Evolutionary conservation across 2,113 vertebrate genomes (phyloP).

Genomic region (Pteropus alecto): DNA sequence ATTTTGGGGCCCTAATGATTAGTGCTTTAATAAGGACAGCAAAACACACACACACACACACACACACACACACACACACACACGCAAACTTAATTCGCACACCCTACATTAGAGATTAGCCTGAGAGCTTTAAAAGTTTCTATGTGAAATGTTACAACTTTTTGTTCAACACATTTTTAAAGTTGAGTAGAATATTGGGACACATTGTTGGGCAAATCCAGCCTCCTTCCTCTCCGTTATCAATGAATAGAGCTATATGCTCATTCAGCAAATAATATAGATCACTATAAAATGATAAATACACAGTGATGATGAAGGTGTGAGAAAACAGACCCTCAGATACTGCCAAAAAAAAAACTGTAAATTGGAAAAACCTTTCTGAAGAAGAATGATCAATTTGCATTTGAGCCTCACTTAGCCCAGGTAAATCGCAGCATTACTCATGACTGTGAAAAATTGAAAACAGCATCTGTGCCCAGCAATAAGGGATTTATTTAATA

Average conservation of each 20-base stretch:
- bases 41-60: no score
- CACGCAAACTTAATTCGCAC: background rate
- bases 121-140: background rate
- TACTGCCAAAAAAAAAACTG: background rate
- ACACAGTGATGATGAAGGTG: background rate
- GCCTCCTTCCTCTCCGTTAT: background rate
- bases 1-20: background rate
- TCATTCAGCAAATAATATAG: background rate
- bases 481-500: background rate
- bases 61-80: no score
- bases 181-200: background rate
- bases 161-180: background rate
- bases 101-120: background rate
- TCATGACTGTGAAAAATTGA: background rate
- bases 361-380: background rate
- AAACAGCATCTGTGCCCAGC: background rate
- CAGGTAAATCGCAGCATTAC: background rate
- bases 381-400: background rate
- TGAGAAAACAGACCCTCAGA: background rate
- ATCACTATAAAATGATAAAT: background rate
- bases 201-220: background rate
- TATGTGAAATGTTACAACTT: background rate
- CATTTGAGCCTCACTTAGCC: background rate
- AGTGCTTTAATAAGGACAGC: constrained; percentile 10
- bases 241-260: background rate